These are phyloP conservation scores for Ophthalmolycus amberensis DNA, from an alignment of 2,113 vertebrate species.

Conservation along the genomic window DNA sequence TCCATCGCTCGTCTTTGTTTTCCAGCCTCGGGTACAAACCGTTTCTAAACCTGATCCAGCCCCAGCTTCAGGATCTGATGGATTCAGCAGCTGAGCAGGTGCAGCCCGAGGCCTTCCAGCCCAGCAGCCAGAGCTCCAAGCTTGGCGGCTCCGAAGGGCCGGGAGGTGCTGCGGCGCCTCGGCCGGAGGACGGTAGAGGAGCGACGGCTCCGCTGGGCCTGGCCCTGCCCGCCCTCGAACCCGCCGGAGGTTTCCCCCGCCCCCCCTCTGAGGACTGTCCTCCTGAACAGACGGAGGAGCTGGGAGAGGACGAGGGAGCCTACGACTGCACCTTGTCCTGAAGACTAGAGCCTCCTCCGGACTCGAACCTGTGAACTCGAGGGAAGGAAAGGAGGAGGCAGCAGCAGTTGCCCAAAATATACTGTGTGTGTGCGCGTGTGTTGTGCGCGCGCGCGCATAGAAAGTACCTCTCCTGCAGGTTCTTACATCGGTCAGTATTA, in stretches of 20 bases:
- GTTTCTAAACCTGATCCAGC: slow-evolving; percentile 93
- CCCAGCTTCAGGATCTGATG: slow-evolving; percentile 92
- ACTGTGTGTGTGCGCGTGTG: slow-evolving; percentile 1
- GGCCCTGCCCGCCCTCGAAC: slow-evolving; percentile 84
- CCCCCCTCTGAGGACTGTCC: slow-evolving; percentile 85
- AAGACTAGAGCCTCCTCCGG: slow-evolving; percentile 54
- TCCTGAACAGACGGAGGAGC: slow-evolving; percentile 84
- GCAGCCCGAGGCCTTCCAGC: slow-evolving; percentile 92
- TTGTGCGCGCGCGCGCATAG: neutral
- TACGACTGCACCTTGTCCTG: slow-evolving; percentile 95
- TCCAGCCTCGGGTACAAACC: slow-evolving; percentile 96
- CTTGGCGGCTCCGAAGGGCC: slow-evolving; percentile 78
- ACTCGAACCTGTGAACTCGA: slow-evolving; percentile 51
- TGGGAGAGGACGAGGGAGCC: slow-evolving; percentile 87
- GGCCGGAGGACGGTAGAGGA: slow-evolving; percentile 87
- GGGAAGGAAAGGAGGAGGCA: slow-evolving; percentile 2
- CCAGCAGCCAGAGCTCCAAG: slow-evolving; percentile 84
- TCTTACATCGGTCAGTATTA: slow-evolving; percentile 76
- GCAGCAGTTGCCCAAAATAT: slow-evolving; percentile 39
- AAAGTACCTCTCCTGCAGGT: slow-evolving; percentile 59
- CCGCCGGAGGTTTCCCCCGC: slow-evolving; percentile 57
- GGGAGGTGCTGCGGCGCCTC: slow-evolving; percentile 70
- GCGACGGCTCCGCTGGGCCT: slow-evolving; percentile 76
- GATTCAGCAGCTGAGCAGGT: slow-evolving; percentile 86
- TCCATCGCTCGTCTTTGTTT: neutral